These are phyloP conservation scores for Agapostemon virescens DNA, from an alignment of 2,888 invertebrate genomes.

Conservation along the genomic window DNA sequence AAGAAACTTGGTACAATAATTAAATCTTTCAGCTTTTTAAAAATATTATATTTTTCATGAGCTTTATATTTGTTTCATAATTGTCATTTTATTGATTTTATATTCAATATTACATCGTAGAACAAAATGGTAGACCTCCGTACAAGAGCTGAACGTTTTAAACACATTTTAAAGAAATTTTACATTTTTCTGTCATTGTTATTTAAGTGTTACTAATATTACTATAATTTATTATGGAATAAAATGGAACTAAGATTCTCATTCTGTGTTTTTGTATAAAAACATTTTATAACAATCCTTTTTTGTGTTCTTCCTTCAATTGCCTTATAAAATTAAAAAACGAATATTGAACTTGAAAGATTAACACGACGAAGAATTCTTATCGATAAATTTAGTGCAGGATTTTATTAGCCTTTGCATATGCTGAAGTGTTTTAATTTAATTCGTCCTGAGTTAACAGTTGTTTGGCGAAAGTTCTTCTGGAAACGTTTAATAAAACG, in stretches of 20 bases:
- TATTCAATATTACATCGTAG: neutral
- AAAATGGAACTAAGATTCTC: no score
- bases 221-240: no score
- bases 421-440: slow-evolving; percentile 12
- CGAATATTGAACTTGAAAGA: no score
- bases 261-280: no score
- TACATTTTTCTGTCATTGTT: no score
- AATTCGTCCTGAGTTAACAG: slow-evolving; percentile 6
- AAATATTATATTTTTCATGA: neutral
- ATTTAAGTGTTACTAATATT: no score
- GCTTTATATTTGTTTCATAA: neutral
- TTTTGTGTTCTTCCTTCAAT: no score
- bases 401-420: neutral
- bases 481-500: slow-evolving; percentile 31
- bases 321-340: no score
- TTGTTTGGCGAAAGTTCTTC: slow-evolving; percentile 31
- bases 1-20: neutral
- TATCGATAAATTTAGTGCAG: neutral
- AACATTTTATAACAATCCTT: no score
- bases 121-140: neutral
- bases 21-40: neutral
- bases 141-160: no score
- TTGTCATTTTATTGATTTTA: neutral
- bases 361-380: no score
- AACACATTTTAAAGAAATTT: no score